A percentile compares a stretch with the other conserved stretches of the same genome.
Conservation (phyloP, 2,888 invertebrate species). For the Adelognathus sp. region DNA sequence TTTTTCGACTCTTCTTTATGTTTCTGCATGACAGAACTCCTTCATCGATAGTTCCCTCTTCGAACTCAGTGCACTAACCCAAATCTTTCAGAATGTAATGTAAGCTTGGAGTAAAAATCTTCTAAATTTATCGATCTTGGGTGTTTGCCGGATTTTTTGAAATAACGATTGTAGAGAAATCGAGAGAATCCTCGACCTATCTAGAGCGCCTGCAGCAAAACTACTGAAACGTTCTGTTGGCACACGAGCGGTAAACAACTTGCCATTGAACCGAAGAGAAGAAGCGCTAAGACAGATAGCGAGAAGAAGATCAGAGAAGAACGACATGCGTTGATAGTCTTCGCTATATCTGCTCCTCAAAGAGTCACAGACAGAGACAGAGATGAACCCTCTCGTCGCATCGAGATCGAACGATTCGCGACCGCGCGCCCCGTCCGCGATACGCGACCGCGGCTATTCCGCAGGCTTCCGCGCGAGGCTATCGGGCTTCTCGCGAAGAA, state of each 20-base stretch:
- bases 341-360: conserved; percentile 30
- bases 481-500: conserved; percentile 7
- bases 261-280: conserved; percentile 55
- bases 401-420: conserved; percentile 49
- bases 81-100: too few relatives aligned
- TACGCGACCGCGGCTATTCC: not conserved
- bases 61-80: too few relatives aligned
- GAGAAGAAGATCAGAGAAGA: conserved; percentile 24
- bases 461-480: conserved; percentile 8
- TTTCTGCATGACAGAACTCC: too few relatives aligned
- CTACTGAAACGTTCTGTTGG: conserved; percentile 67
- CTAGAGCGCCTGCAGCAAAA: not conserved
- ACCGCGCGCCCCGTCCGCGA: conserved; percentile 11
- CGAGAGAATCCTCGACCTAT: too few relatives aligned
- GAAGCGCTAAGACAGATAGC: not conserved
- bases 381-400: conserved; percentile 17
- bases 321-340: conserved; percentile 44
- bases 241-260: conserved; percentile 64
- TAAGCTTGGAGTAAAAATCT: too few relatives aligned
- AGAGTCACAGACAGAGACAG: conserved; percentile 15
- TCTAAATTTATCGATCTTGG: too few relatives aligned
- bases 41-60: too few relatives aligned
- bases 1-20: too few relatives aligned
- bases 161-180: too few relatives aligned
- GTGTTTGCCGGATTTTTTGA: too few relatives aligned